Evolutionary conservation across 2,888 invertebrate species (phyloP).

Genomic region (Thera obeliscata): DNA sequence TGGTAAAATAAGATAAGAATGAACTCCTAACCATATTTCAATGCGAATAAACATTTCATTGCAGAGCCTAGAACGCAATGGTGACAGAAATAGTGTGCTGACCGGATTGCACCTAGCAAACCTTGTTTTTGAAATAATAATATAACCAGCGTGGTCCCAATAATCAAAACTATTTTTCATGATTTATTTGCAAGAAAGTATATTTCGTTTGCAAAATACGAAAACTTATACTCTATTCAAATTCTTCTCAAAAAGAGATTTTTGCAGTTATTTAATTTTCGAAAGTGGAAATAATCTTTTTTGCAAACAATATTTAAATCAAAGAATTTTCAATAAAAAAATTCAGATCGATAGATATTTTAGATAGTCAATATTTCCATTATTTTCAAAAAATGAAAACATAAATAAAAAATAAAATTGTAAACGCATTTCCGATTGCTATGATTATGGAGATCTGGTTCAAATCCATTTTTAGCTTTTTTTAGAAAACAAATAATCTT

Average conservation of each 20-base stretch:
- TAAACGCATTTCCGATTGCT: too few relatives aligned
- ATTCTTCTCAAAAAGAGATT: too few relatives aligned
- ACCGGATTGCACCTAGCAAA: neutral
- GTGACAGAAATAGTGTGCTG: neutral
- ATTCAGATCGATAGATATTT: neutral
- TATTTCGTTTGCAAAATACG: too few relatives aligned
- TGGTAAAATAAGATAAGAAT: too few relatives aligned
- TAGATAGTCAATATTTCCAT: too few relatives aligned
- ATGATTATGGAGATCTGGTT: too few relatives aligned
- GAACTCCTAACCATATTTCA: too few relatives aligned
- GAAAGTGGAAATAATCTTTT: neutral
- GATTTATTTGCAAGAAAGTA: neutral
- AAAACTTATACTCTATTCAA: too few relatives aligned
- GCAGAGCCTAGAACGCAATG: neutral
- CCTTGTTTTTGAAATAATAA: neutral
- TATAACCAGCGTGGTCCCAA: neutral
- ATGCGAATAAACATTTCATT: too few relatives aligned
- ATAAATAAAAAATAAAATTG: too few relatives aligned
- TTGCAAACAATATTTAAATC: neutral
- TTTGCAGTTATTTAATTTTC: neutral
- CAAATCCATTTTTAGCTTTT: neutral
- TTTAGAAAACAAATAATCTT: too few relatives aligned
- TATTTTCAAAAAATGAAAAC: too few relatives aligned
- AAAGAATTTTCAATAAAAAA: slow-evolving; percentile 2
- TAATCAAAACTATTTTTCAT: neutral